phyloP scores from a whole-genome alignment of 2,888 invertebrate species.

The Heteropelma amictum region DNA sequence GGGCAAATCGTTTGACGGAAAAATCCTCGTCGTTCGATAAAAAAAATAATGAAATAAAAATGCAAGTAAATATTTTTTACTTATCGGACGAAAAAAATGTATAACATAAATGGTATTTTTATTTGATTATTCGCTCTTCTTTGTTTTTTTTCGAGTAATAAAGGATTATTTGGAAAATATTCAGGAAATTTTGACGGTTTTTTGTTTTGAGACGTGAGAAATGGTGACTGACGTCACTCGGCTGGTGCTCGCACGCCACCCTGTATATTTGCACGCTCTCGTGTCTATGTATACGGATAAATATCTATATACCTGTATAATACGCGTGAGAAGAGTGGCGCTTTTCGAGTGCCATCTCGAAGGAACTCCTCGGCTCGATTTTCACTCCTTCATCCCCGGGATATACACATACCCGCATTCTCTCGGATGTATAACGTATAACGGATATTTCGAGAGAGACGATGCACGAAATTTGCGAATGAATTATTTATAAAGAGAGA shows the following conservation, averaged over 20 bases:
- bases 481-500: conserved; percentile 67
- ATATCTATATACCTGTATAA: conserved; percentile 20
- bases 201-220: neutral
- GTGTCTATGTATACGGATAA: neutral
- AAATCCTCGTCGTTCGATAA: too few species aligned
- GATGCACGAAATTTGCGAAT: conserved; percentile 56
- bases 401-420: conserved; percentile 41
- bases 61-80: too few species aligned
- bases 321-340: conserved; percentile 40
- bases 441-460: conserved; percentile 33
- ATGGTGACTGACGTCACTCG: too few species aligned
- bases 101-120: too few species aligned
- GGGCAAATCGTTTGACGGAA: too few species aligned
- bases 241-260: too few species aligned
- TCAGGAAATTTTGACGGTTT: conserved; percentile 2
- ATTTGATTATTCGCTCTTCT: too few species aligned
- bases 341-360: conserved; percentile 31
- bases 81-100: too few species aligned
- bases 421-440: conserved; percentile 45
- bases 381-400: conserved; percentile 3
- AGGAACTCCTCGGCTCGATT: neutral
- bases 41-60: too few species aligned
- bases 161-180: too few species aligned
- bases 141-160: too few species aligned
- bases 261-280: too few species aligned